Conservation (phyloP, 2,888 invertebrate species). For the Heliconius aoede region DNA sequence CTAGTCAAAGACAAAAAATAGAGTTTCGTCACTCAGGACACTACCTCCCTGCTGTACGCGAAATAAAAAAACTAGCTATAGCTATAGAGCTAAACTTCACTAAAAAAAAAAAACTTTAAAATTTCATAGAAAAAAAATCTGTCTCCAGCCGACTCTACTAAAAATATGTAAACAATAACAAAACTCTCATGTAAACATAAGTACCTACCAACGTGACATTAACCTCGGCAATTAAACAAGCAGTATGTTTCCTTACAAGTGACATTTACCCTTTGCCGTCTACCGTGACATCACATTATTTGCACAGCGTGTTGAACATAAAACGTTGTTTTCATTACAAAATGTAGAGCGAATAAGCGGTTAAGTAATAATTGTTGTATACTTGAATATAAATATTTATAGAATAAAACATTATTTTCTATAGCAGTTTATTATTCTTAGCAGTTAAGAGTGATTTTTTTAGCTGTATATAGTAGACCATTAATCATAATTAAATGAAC, state of each 20-base stretch:
- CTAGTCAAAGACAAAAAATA: too few species aligned
- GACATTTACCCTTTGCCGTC: constrained; percentile 35
- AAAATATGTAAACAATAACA: neutral
- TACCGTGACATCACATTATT: constrained; percentile 28
- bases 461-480: too few species aligned
- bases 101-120: too few species aligned
- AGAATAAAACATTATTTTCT: neutral
- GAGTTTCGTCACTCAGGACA: too few species aligned
- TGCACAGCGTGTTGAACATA: constrained; percentile 5
- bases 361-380: neutral
- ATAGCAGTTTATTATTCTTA: too few species aligned
- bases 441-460: too few species aligned
- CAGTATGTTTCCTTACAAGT: constrained; percentile 27
- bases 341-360: neutral
- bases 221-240: constrained; percentile 4
- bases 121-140: too few species aligned
- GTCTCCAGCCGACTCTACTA: neutral
- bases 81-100: too few species aligned
- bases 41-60: too few species aligned
- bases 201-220: neutral
- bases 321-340: constrained; percentile 9
- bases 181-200: neutral
- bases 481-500: too few species aligned
- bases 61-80: too few species aligned
- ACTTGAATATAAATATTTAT: neutral